Conservation (phyloP, 2,113 vertebrate species). For the Sitta europaea region DNA sequence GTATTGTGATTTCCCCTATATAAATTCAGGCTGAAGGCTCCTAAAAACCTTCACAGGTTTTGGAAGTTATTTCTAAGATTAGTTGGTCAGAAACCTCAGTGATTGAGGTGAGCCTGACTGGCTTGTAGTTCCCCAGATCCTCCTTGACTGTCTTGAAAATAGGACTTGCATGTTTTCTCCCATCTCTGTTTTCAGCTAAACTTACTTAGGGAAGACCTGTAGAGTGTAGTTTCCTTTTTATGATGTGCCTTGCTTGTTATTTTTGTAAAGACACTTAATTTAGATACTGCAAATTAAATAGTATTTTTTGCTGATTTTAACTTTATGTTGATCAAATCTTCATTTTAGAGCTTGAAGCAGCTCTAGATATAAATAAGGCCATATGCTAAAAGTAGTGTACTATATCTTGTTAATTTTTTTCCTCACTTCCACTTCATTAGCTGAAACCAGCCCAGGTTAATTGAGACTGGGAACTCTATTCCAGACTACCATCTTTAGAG, state of each 20-base stretch:
- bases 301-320: neutral
- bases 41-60: neutral
- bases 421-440: constrained; percentile 13
- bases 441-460: constrained; percentile 31
- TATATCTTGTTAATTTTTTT: neutral
- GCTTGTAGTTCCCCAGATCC: neutral
- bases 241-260: neutral
- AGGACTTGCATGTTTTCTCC: neutral
- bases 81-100: neutral
- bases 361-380: neutral
- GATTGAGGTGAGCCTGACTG: neutral
- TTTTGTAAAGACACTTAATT: neutral
- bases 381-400: neutral
- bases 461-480: constrained; percentile 23
- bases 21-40: neutral
- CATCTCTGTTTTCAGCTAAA: neutral
- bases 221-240: neutral
- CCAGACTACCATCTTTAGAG: neutral
- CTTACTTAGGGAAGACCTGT: neutral
- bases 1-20: neutral
- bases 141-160: neutral
- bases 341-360: neutral
- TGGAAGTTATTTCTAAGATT: neutral
- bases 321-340: neutral
- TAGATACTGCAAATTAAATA: neutral